phyloP scores from a whole-genome alignment of 1,140 invertebrate species.

The Glomeris maerens region DNA sequence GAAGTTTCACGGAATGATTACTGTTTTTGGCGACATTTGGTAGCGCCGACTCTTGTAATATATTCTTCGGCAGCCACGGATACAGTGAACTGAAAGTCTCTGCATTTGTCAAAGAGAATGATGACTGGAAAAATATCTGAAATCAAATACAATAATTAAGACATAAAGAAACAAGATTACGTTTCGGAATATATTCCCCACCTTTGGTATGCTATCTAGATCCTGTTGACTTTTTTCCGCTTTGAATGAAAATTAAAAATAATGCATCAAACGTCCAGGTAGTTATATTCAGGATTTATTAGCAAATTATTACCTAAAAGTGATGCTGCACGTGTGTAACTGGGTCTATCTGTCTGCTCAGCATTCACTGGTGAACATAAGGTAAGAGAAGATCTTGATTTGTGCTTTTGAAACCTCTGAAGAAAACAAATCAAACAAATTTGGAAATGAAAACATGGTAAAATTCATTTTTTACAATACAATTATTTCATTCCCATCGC shows the following conservation, averaged over 20 bases:
- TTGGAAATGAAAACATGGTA: too few species aligned
- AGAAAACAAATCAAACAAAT: too few species aligned
- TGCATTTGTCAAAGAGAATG: slow-evolving; percentile 63
- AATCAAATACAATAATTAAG: slow-evolving; percentile 17
- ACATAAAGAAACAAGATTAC: slow-evolving; percentile 4
- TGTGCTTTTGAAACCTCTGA: too few species aligned
- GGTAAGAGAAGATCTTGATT: too few species aligned
- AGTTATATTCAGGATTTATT: too few species aligned
- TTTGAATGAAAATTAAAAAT: slow-evolving; percentile 18
- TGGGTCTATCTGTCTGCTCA: too few species aligned
- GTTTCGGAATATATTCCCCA: slow-evolving; percentile 16
- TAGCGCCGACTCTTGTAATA: slow-evolving; percentile 13
- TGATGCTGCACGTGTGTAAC: too few species aligned
- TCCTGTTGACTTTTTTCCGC: slow-evolving; percentile 37
- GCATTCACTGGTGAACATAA: too few species aligned
- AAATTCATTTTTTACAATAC: too few species aligned
- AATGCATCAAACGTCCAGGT: too few species aligned
- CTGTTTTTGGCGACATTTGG: slow-evolving; percentile 11
- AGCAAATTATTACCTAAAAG: too few species aligned
- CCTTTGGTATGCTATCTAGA: slow-evolving; percentile 54
- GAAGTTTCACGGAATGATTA: slow-evolving; percentile 34
- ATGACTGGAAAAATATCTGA: slow-evolving; percentile 65
- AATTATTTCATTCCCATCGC: too few species aligned
- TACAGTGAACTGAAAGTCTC: slow-evolving; percentile 79
- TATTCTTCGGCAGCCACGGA: slow-evolving; percentile 35